Evolutionary conservation across 1,140 invertebrate species (phyloP).

Genomic region (Schmidtea mediterranea): DNA sequence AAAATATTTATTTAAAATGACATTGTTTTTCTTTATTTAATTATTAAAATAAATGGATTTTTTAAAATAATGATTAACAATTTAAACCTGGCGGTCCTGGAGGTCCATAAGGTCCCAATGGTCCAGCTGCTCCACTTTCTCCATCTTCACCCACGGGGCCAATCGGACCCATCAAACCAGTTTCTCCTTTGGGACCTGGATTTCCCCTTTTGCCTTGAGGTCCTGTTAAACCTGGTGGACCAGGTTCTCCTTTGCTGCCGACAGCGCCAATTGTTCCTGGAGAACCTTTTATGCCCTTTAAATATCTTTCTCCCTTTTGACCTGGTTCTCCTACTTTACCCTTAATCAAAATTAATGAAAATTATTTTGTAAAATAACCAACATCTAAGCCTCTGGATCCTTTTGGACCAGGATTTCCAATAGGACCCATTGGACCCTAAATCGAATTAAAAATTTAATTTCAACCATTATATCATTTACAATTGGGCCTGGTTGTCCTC

Average conservation of each 20-base stretch:
- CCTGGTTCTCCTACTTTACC: constrained; percentile 2
- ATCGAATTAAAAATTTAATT: not conserved
- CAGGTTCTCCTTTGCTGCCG: constrained; percentile 2
- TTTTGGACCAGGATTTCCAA: not conserved
- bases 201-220: constrained; percentile 2
- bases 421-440: not conserved
- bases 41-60: no score
- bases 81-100: no score
- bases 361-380: not conserved
- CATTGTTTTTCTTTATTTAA: no score
- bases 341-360: not conserved
- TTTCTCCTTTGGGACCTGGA: constrained; percentile 4
- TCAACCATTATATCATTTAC: not conserved
- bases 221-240: not conserved
- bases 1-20: no score
- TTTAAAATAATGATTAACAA: no score
- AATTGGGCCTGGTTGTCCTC: not conserved
- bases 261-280: constrained; percentile 2
- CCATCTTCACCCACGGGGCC: constrained; percentile 1
- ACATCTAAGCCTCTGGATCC: not conserved
- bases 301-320: not conserved
- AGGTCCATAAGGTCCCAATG: no score
- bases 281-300: constrained; percentile 2
- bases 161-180: not conserved
- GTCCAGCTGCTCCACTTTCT: no score